A percentile compares a stretch with the other conserved stretches of the same genome.
Conservation (phyloP, 1,140 invertebrate genomes). For the Atta colombica region DNA sequence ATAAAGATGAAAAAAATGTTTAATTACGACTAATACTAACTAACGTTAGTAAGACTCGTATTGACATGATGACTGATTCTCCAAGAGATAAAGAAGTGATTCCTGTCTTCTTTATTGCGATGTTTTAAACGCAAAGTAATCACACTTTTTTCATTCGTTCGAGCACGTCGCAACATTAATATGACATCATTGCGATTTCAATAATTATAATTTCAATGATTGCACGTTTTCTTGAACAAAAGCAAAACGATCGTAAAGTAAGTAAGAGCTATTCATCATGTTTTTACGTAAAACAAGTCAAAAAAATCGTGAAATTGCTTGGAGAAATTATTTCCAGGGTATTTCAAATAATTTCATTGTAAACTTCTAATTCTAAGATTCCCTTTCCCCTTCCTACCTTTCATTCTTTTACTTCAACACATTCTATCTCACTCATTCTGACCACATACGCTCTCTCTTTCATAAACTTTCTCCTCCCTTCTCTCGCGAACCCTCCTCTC, state of each 20-base stretch:
- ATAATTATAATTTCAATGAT: slow-evolving; percentile 44
- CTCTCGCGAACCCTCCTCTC: slow-evolving; percentile 48
- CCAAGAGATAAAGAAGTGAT: not conserved
- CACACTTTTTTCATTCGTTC: slow-evolving; percentile 36
- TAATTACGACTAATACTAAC: not conserved
- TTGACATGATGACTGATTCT: not conserved
- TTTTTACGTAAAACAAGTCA: slow-evolving; percentile 6
- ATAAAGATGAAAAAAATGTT: not conserved
- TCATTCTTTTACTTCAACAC: not conserved
- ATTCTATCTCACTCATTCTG: not conserved
- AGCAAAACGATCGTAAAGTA: slow-evolving; percentile 16
- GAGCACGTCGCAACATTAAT: slow-evolving; percentile 24
- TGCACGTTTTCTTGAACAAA: slow-evolving; percentile 23
- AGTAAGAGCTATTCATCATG: not conserved
- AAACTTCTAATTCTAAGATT: slow-evolving; percentile 24
- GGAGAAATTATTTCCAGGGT: not conserved
- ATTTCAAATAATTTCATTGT: slow-evolving; percentile 2
- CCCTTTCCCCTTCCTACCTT: slow-evolving; percentile 10
- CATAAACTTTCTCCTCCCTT: slow-evolving; percentile 69
- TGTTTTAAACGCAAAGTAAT: slow-evolving; percentile 23
- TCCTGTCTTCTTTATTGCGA: not conserved
- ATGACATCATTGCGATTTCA: slow-evolving; percentile 8
- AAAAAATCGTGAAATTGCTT: slow-evolving; percentile 3
- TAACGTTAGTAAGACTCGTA: not conserved
- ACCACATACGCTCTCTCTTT: slow-evolving; percentile 37